A percentile compares a stretch with the other conserved stretches of the same genome.
Conservation (phyloP, 2,888 invertebrate species). For the Philereme vetulata region DNA sequence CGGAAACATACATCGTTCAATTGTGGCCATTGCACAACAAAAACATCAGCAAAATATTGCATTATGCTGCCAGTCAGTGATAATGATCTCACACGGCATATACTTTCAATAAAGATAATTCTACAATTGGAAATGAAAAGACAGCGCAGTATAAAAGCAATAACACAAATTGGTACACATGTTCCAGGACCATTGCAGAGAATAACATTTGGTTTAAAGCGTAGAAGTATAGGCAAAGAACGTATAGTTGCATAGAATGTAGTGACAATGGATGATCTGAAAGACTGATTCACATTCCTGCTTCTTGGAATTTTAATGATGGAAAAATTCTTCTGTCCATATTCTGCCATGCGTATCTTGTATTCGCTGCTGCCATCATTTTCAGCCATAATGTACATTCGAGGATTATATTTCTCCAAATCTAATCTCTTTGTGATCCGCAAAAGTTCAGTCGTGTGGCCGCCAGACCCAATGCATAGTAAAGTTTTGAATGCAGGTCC, state of each 20-base stretch:
- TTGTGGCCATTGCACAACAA: constrained; percentile 97
- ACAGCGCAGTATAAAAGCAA: constrained; percentile 89
- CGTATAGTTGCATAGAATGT: constrained; percentile 89
- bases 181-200: constrained; percentile 98
- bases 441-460: constrained; percentile 98
- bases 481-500: constrained; percentile 71
- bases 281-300: constrained; percentile 94
- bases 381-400: constrained; percentile 90
- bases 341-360: constrained; percentile 85
- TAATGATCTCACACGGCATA: constrained; percentile 94
- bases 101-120: constrained; percentile 97
- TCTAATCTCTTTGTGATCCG: constrained; percentile 87
- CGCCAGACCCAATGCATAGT: constrained; percentile 91
- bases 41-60: constrained; percentile 91
- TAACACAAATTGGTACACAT: constrained; percentile 94
- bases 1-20: constrained; percentile 87
- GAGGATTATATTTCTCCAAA: constrained; percentile 86
- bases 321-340: constrained; percentile 61
- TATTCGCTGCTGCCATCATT: constrained; percentile 90
- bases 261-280: constrained; percentile 89
- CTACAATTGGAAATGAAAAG: constrained; percentile 86
- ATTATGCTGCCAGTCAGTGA: constrained; percentile 96
- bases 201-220: constrained; percentile 90
- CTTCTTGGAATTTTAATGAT: constrained; percentile 90
- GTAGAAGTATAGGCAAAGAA: constrained; percentile 87